phyloP scores from a whole-genome alignment of 2,888 invertebrate genomes.

The Esperia sulphurella region DNA sequence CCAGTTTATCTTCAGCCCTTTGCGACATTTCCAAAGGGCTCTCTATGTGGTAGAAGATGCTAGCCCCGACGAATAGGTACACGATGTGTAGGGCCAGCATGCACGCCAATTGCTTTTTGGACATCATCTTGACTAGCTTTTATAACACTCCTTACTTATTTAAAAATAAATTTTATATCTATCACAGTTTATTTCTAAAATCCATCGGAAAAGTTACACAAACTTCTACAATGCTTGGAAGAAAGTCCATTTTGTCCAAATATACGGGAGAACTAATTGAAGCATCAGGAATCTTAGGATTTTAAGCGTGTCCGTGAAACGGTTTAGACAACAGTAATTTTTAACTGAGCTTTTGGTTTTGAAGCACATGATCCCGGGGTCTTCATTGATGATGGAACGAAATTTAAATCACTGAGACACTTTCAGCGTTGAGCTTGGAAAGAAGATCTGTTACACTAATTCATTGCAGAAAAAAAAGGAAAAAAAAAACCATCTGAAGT shows the following conservation, averaged over 20 bases:
- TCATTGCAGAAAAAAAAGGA: background rate
- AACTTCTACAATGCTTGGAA: slow-evolving; percentile 18
- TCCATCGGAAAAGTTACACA: slow-evolving; percentile 25
- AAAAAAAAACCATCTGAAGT: background rate
- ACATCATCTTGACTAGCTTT: slow-evolving; percentile 82
- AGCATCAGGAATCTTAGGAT: slow-evolving; percentile 35
- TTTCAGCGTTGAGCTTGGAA: background rate
- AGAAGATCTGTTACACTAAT: background rate
- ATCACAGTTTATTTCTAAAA: slow-evolving; percentile 31
- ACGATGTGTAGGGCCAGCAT: slow-evolving; percentile 86
- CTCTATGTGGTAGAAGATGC: slow-evolving; percentile 91
- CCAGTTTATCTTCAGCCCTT: slow-evolving; percentile 77
- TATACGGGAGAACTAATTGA: slow-evolving; percentile 28
- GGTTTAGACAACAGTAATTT: slow-evolving; percentile 28
- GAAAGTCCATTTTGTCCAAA: slow-evolving; percentile 52
- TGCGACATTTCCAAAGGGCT: slow-evolving; percentile 83
- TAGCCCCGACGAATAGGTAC: slow-evolving; percentile 90
- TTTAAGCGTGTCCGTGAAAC: slow-evolving; percentile 34
- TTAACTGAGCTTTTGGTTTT: slow-evolving; percentile 29
- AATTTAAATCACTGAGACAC: slow-evolving; percentile 12
- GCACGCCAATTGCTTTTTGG: slow-evolving; percentile 88
- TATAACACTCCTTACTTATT: slow-evolving; percentile 21
- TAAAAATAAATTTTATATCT: slow-evolving; percentile 15
- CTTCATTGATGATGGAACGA: slow-evolving; percentile 28
- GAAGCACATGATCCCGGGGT: slow-evolving; percentile 41